Conservation (phyloP, 2,113 vertebrate species). For the Paratilapia polleni region DNA sequence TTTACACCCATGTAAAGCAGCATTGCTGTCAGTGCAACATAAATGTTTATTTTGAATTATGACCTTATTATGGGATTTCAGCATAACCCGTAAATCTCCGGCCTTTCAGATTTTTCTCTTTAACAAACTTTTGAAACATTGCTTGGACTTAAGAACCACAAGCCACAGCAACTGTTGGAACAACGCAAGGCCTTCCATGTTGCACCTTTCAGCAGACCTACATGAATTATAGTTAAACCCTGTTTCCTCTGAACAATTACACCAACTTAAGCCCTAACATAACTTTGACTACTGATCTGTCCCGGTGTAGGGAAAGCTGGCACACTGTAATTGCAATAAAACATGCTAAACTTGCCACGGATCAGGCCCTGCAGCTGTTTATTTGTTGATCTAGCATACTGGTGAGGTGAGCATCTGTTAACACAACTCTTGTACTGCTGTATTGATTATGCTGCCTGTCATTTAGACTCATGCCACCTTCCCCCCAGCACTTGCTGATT, state of each 20-base stretch:
- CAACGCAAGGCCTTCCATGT: conserved; percentile 18
- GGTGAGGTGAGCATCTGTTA: conserved; percentile 32
- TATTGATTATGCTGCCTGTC: background rate
- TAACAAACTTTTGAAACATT: conserved; percentile 20
- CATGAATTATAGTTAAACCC: conserved; percentile 25
- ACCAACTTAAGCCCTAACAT: conserved; percentile 44
- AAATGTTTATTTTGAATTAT: conserved; percentile 79
- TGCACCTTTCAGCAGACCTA: conserved; percentile 30
- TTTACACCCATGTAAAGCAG: conserved; percentile 58
- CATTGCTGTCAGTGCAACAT: conserved; percentile 57
- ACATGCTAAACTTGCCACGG: conserved; percentile 21
- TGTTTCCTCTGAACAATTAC: conserved; percentile 52
- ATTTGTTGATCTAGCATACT: conserved; percentile 31
- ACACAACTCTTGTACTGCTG: background rate
- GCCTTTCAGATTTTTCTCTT: conserved; percentile 34
- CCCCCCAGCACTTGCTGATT: background rate
- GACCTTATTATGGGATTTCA: conserved; percentile 64
- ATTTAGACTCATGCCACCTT: background rate
- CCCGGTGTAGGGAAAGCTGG: conserved; percentile 1
- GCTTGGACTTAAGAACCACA: conserved; percentile 47
- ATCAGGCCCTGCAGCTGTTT: conserved; percentile 29
- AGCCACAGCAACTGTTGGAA: conserved; percentile 10
- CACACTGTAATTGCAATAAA: background rate
- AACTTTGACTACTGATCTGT: conserved; percentile 21
- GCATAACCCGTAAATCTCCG: conserved; percentile 54